A percentile compares a stretch with the other conserved stretches of the same genome.
These are phyloP conservation scores for Spondyliosoma cantharus DNA, from an alignment of 2,797 vertebrate species.

Conservation along the genomic window DNA sequence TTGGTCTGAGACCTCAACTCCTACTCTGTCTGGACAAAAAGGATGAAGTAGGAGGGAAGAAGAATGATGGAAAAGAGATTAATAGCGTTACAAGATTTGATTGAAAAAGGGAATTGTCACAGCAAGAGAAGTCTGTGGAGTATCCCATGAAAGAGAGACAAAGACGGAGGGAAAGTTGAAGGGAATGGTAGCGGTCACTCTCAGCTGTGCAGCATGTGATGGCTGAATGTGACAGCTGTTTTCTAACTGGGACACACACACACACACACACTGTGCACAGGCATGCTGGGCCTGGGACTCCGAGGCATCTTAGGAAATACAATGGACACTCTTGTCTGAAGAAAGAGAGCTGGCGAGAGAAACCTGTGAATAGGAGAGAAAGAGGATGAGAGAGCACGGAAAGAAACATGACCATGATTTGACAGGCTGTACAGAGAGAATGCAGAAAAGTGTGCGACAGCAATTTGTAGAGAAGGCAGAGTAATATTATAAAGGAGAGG, in stretches of 20 bases:
- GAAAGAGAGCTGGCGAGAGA: constrained; percentile 54
- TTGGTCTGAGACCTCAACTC: constrained; percentile 41
- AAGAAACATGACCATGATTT: constrained; percentile 32
- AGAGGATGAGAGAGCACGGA: constrained; percentile 41
- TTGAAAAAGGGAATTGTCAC: constrained; percentile 1
- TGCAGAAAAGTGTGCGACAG: constrained; percentile 31
- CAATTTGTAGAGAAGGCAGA: constrained; percentile 25
- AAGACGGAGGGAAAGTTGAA: constrained; percentile 39
- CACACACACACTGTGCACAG: constrained; percentile 39
- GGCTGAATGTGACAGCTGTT: constrained; percentile 85
- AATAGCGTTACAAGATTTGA: constrained; percentile 19
- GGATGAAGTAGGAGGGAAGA: constrained; percentile 59
- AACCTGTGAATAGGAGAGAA: constrained; percentile 52
- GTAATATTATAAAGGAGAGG: constrained; percentile 15
- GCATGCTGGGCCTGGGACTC: constrained; percentile 75
- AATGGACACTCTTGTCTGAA: constrained; percentile 82
- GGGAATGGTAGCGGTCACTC: constrained; percentile 41
- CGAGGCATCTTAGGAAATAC: constrained; percentile 78
- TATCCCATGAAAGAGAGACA: constrained; percentile 2
- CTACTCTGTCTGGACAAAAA: constrained; percentile 64
- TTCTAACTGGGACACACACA: constrained; percentile 72
- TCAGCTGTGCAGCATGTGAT: constrained; percentile 83
- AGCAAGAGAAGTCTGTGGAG: not conserved
- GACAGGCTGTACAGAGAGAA: not conserved
- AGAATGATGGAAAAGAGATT: constrained; percentile 22